These are phyloP conservation scores for Morone chrysops DNA, from an alignment of 2,113 vertebrate species.

Conservation along the genomic window DNA sequence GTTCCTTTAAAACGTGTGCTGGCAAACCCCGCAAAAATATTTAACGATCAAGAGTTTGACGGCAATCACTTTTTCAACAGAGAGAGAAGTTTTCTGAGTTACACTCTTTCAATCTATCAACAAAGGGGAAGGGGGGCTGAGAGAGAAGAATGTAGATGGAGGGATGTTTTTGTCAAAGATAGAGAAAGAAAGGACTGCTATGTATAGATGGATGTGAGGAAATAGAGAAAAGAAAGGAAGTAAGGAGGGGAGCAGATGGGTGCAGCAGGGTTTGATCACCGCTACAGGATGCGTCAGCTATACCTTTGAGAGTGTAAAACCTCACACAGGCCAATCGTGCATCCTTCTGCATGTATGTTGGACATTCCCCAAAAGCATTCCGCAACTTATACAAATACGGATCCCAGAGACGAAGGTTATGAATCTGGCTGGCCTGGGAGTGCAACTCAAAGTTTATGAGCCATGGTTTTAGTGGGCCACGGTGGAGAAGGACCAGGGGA, in stretches of 20 bases:
- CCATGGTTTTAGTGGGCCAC: constrained; percentile 54
- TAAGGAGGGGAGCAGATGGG: constrained; percentile 45
- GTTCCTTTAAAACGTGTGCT: constrained; percentile 39
- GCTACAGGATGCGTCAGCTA: constrained; percentile 64
- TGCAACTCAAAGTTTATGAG: constrained; percentile 65
- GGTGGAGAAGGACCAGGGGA: constrained; percentile 50
- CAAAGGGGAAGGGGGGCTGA: constrained; percentile 21
- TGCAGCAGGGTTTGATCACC: constrained; percentile 52
- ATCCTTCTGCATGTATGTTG: constrained; percentile 59
- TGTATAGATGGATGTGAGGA: constrained; percentile 52
- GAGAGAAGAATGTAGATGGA: constrained; percentile 24
- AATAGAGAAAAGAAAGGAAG: constrained; percentile 47
- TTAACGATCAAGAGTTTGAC: constrained; percentile 37
- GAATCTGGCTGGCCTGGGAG: constrained; percentile 53
- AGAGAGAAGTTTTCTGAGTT: constrained; percentile 52
- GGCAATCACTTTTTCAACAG: constrained; percentile 35
- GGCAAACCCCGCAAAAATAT: constrained; percentile 43
- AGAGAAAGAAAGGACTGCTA: constrained; percentile 28
- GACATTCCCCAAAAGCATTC: constrained; percentile 59
- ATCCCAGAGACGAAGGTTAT: constrained; percentile 47
- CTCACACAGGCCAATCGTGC: constrained; percentile 45
- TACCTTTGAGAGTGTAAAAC: constrained; percentile 58
- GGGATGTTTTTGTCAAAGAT: constrained; percentile 51
- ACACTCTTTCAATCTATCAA: constrained; percentile 56
- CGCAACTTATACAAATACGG: constrained; percentile 59